Evolutionary conservation across 2,113 vertebrate species (phyloP).

Genomic region (Australoheros scitulus): DNA sequence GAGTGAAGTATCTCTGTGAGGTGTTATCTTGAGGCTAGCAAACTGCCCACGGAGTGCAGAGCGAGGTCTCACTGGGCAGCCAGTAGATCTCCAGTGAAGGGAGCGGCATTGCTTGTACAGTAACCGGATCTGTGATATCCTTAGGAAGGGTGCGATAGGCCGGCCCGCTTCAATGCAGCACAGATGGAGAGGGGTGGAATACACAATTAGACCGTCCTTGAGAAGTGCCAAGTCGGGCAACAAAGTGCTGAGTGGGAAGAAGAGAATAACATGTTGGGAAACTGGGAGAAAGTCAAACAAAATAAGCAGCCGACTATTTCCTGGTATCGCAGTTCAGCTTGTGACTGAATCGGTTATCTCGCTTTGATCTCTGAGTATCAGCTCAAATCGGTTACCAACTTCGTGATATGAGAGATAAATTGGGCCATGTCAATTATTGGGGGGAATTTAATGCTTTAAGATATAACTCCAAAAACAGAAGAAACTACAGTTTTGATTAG

Average conservation of each 20-base stretch:
- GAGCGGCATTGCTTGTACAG: constrained; percentile 57
- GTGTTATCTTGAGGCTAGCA: constrained; percentile 22
- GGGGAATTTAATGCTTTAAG: not conserved
- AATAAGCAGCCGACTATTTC: not conserved
- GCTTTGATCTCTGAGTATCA: not conserved
- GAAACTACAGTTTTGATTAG: not conserved
- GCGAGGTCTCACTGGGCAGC: constrained; percentile 22
- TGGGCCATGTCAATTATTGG: not conserved
- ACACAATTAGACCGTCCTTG: constrained; percentile 36
- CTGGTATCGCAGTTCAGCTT: not conserved
- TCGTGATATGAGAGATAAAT: not conserved
- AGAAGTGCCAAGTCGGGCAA: constrained; percentile 44
- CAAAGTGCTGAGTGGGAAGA: constrained; percentile 46
- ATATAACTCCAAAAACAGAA: not conserved
- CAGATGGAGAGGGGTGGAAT: constrained; percentile 61
- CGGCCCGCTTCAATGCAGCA: constrained; percentile 25
- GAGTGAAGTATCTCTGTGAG: not conserved
- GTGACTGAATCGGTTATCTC: not conserved
- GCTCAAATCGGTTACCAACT: not conserved
- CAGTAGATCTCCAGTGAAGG: constrained; percentile 29
- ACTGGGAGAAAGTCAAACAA: not conserved
- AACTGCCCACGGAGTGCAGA: not conserved
- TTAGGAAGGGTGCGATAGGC: constrained; percentile 28
- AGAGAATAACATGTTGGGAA: constrained; percentile 28
- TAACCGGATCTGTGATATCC: constrained; percentile 61